phyloP scores from a whole-genome alignment of 2,888 invertebrate genomes.

The Pachydiplax longipennis region DNA sequence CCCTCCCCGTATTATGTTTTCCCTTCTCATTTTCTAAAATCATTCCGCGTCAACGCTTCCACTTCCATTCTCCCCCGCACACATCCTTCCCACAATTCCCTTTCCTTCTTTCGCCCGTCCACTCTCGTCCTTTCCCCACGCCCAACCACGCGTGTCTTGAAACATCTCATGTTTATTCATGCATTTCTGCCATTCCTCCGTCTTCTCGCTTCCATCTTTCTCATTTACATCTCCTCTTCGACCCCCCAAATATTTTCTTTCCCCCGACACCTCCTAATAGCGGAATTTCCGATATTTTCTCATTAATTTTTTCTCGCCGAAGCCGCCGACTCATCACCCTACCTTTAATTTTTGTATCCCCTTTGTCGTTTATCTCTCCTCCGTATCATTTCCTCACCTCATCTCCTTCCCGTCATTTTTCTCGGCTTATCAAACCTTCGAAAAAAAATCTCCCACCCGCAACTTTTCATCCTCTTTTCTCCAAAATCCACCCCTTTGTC shows the following conservation, averaged over 20 bases:
- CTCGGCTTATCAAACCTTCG: background rate
- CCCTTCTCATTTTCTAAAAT: background rate
- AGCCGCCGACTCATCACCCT: background rate
- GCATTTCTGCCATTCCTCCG: background rate
- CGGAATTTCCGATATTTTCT: background rate
- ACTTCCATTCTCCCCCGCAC: background rate
- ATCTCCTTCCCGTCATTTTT: background rate
- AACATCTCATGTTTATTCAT: background rate
- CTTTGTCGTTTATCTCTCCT: background rate
- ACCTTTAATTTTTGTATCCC: background rate
- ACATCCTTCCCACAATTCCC: background rate
- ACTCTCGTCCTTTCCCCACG: background rate
- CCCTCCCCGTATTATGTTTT: background rate
- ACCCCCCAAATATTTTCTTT: background rate
- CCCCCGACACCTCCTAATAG: background rate
- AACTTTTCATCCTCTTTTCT: background rate
- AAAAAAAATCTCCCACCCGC: too few species aligned
- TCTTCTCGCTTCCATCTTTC: background rate
- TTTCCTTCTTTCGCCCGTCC: background rate
- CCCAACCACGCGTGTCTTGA: background rate
- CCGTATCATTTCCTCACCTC: too few species aligned
- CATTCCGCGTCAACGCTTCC: background rate
- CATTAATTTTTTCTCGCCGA: background rate
- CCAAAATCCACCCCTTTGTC: background rate
- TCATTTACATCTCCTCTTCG: background rate